phyloP scores from a whole-genome alignment of 2,888 invertebrate species.

The Drosophila putrida region DNA sequence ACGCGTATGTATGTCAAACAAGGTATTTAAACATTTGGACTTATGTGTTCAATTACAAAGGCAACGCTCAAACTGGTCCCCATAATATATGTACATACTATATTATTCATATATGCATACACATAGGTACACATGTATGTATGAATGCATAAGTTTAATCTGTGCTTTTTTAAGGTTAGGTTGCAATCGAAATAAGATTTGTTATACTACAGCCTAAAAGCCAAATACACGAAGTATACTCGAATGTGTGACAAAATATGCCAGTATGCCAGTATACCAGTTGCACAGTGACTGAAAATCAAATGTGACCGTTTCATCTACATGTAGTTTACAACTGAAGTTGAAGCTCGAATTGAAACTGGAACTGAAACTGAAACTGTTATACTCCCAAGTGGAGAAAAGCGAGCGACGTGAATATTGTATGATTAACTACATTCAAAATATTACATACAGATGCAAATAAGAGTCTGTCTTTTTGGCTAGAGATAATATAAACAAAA shows the following conservation, averaged over 20 bases:
- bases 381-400: neutral
- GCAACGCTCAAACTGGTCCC: conserved; percentile 77
- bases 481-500: conserved; percentile 1
- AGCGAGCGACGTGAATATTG: neutral
- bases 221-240: conserved; percentile 3
- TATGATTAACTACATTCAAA: conserved; percentile 10
- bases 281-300: neutral
- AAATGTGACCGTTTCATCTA: neutral
- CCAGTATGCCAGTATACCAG: conserved; percentile 17
- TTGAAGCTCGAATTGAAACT: no score
- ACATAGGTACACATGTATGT: neutral
- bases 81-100: conserved; percentile 53
- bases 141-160: conserved; percentile 18
- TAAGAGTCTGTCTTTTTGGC: neutral
- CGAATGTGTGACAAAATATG: conserved; percentile 7
- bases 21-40: conserved; percentile 30
- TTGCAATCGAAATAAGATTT: conserved; percentile 14
- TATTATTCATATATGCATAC: conserved; percentile 28
- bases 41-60: conserved; percentile 45
- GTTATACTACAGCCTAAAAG: conserved; percentile 17
- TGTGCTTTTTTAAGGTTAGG: conserved; percentile 26
- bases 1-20: conserved; percentile 12
- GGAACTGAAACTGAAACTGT: conserved; percentile 7
- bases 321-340: no score
- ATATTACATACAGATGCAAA: conserved; percentile 16